A percentile compares a stretch with the other conserved stretches of the same genome.
Conservation (phyloP, 37 sponge, comb jelly and placozoan species). For the Crambe crambe region DNA sequence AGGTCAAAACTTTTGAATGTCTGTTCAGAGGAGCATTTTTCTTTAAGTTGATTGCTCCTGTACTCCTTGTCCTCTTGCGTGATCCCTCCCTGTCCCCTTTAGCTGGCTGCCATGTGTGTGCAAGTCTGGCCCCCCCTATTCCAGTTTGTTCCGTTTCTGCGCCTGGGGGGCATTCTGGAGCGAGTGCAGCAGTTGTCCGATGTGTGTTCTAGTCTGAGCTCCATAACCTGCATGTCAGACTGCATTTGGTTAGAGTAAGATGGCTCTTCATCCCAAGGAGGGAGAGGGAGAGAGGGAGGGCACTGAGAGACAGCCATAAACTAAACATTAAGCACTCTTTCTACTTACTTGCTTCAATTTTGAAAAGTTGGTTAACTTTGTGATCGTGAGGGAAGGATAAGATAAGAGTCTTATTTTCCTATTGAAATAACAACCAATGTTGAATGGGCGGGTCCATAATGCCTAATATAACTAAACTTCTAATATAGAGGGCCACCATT, state of each 20-base stretch:
- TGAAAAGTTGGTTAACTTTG: conserved; percentile 1
- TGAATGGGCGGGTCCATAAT: too few relatives aligned
- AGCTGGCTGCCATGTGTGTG: not conserved
- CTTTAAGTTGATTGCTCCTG: not conserved
- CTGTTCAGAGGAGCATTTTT: too few relatives aligned
- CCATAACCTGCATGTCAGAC: not conserved
- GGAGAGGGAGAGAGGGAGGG: too few relatives aligned
- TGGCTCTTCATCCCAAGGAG: not conserved
- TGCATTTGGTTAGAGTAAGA: not conserved
- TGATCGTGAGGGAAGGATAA: conserved; percentile 5
- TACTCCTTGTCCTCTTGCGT: not conserved
- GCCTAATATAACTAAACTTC: too few relatives aligned
- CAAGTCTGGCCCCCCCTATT: not conserved
- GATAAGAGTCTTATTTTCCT: not conserved
- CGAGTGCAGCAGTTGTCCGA: not conserved
- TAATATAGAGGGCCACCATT: too few relatives aligned
- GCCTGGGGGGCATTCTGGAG: too few relatives aligned
- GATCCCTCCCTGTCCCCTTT: not conserved
- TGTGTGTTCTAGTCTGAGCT: not conserved
- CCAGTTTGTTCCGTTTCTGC: too few relatives aligned
- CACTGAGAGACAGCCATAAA: too few relatives aligned
- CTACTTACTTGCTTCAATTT: conserved; percentile 10
- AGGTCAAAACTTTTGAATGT: too few relatives aligned
- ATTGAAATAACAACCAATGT: not conserved
- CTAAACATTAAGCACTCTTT: too few relatives aligned